Percentiles rank a stretch among this genome's conserved stretches.
Evolutionary conservation across 2,888 invertebrate species (phyloP).

Genomic region (Stegophylla sp.): DNA sequence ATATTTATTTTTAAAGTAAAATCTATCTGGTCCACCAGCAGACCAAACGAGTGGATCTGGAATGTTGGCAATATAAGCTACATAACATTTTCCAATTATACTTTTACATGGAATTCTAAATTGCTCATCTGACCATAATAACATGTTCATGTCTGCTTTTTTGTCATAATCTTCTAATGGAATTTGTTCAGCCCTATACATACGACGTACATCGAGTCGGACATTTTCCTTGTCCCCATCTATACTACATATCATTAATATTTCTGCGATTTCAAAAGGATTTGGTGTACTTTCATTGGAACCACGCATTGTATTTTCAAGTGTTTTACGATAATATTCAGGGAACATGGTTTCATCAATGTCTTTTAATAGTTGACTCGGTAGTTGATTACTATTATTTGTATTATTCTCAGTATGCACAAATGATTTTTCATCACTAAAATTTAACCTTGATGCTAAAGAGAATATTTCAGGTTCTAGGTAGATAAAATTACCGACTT

Average conservation of each 20-base stretch:
- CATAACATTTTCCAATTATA: slow-evolving; percentile 75
- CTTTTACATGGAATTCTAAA: slow-evolving; percentile 69
- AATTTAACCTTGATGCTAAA: slow-evolving; percentile 11
- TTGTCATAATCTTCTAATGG: slow-evolving; percentile 69
- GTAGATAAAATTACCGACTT: slow-evolving; percentile 50
- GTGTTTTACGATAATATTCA: slow-evolving; percentile 80
- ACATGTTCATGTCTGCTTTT: slow-evolving; percentile 74
- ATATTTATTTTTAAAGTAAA: slow-evolving; percentile 78
- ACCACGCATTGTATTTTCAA: slow-evolving; percentile 72
- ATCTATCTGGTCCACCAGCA: slow-evolving; percentile 72
- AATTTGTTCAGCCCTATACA: slow-evolving; percentile 81
- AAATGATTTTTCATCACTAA: slow-evolving; percentile 6
- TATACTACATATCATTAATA: slow-evolving; percentile 71
- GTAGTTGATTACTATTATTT: slow-evolving; percentile 2
- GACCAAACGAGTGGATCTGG: slow-evolving; percentile 70
- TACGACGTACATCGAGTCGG: slow-evolving; percentile 72
- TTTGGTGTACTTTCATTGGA: slow-evolving; percentile 77
- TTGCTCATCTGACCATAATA: slow-evolving; percentile 80
- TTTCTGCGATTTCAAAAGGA: slow-evolving; percentile 78
- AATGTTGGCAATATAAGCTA: slow-evolving; percentile 73
- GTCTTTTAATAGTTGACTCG: slow-evolving; percentile 11
- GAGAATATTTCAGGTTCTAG: slow-evolving; percentile 23
- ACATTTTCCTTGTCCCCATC: slow-evolving; percentile 68
- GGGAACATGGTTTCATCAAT: slow-evolving; percentile 77
- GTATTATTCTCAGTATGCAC: neutral